Base-by-base conservation (phyloP, 2,888 invertebrate species). In the Cryptocephalus primarius region DNA sequence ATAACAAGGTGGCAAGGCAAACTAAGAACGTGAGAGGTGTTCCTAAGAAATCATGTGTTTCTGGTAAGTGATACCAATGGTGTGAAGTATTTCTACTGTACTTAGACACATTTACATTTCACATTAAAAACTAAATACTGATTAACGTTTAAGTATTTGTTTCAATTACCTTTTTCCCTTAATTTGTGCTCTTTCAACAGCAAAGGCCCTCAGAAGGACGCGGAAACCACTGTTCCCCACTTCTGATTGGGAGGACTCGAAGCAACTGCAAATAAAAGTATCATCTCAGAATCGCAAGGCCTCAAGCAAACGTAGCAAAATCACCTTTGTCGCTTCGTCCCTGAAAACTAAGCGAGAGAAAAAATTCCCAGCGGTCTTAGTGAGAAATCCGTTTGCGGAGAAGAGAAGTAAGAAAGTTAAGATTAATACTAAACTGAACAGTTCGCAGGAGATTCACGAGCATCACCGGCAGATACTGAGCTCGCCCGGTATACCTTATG, bases 401-500 rank as follows among this genome's bases (percentile, higher is more conserved):
- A 22, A 22, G 22, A 22, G 36, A 0, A 71, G 72, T 14, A 88
- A 87, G 58, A 80, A 79, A 50, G 88, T 90, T 0, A 83, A 83
- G 64, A 86, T 88, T 54, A 76, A 78, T 11, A 70, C 85, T 0
- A 80, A 81, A 54, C 75, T 79, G 50, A 88, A 88, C 60, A 77
- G 75, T 2, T 78, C 79, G 51, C 88, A 88, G 62, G 81, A 80
- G 32, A 77, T 84, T 0, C 73, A 80, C 2, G 88, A 89, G 52
- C 88, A 89, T 56, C 76, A 81, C 12, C 75, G 76, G 33, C 83
- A 85, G 58, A 74, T 90, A 0, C 70, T 75, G 40, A 76, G 77
- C 43, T 86, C 85, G 38, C 89, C 89, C 0, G 80, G 75, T 8
- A 78, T 88, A 52, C 88, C 89, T 0, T 89, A 75, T 53, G 87